These are phyloP conservation scores for Pangasius krempfi DNA, from an alignment of 2,797 vertebrate genomes.

Conservation along the genomic window DNA sequence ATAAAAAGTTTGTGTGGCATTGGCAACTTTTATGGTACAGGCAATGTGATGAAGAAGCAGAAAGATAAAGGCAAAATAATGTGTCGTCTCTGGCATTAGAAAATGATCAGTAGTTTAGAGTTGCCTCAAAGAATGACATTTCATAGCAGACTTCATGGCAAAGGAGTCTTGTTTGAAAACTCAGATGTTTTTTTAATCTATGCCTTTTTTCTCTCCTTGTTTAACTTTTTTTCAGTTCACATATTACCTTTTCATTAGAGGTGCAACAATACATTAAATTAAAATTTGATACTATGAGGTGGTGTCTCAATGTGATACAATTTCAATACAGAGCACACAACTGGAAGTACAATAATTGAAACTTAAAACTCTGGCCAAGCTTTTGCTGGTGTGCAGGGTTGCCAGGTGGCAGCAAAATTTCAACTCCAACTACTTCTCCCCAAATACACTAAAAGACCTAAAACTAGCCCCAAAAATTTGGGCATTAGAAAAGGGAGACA, in stretches of 20 bases:
- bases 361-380: not conserved
- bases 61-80: slow-evolving; percentile 22
- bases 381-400: not conserved
- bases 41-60: not conserved
- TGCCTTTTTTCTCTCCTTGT: not conserved
- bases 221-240: not conserved
- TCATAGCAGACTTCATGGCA: slow-evolving; percentile 63
- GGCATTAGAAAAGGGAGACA: not conserved
- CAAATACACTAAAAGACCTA: not conserved
- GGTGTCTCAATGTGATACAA: not conserved
- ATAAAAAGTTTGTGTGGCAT: not conserved
- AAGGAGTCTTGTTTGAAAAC: slow-evolving; percentile 56
- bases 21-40: not conserved
- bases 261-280: not conserved
- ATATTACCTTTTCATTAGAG: not conserved
- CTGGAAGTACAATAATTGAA: not conserved
- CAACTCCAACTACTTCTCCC: not conserved
- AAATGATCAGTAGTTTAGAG: slow-evolving; percentile 50
- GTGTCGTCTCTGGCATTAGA: slow-evolving; percentile 33
- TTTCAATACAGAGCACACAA: not conserved
- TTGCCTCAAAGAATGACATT: slow-evolving; percentile 65
- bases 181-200: slow-evolving; percentile 41
- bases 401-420: not conserved
- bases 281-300: not conserved
- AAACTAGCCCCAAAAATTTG: not conserved